phyloP scores from a whole-genome alignment of 2,888 invertebrate genomes.

The Xylota sylvarum region DNA sequence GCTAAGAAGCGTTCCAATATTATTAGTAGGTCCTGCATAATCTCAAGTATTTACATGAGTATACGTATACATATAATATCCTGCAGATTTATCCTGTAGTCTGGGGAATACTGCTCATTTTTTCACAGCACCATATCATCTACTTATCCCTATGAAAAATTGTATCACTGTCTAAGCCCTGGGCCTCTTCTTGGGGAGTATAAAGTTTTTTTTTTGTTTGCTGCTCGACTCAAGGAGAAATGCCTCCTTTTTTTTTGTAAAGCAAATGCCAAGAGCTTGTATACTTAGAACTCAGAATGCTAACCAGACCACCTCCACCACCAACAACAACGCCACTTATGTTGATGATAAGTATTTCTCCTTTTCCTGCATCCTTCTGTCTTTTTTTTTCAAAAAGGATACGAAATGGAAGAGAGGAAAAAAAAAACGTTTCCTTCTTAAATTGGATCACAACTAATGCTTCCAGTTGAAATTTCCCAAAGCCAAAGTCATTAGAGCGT shows the following conservation, averaged over 20 bases:
- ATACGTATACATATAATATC: background rate
- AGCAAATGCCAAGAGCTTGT: constrained; percentile 30
- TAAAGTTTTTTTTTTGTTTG: background rate
- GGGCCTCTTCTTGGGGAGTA: constrained; percentile 1
- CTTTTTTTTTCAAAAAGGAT: constrained; percentile 27
- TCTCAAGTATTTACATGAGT: constrained; percentile 1
- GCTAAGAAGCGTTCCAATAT: background rate
- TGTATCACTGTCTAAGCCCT: constrained; percentile 42
- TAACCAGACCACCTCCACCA: constrained; percentile 10
- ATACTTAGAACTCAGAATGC: constrained; percentile 35
- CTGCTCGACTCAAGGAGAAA: constrained; percentile 41
- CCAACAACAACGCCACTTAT: constrained; percentile 60
- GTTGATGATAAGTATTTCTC: constrained; percentile 67
- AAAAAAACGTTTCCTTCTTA: constrained; percentile 59
- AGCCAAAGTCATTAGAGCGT: constrained; percentile 69
- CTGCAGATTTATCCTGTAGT: constrained; percentile 18
- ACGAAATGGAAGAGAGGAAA: constrained; percentile 12
- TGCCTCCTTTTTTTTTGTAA: constrained; percentile 18
- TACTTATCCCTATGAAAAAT: constrained; percentile 42
- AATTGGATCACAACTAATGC: constrained; percentile 75
- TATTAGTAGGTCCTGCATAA: constrained; percentile 32
- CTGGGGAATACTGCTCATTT: constrained; percentile 60
- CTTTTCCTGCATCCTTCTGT: constrained; percentile 41
- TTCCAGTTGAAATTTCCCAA: constrained; percentile 70
- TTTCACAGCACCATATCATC: constrained; percentile 35